Evolutionary conservation across 53 echinoderm and acorn worm species (phyloP).

Genomic region (Henricia sp.): DNA sequence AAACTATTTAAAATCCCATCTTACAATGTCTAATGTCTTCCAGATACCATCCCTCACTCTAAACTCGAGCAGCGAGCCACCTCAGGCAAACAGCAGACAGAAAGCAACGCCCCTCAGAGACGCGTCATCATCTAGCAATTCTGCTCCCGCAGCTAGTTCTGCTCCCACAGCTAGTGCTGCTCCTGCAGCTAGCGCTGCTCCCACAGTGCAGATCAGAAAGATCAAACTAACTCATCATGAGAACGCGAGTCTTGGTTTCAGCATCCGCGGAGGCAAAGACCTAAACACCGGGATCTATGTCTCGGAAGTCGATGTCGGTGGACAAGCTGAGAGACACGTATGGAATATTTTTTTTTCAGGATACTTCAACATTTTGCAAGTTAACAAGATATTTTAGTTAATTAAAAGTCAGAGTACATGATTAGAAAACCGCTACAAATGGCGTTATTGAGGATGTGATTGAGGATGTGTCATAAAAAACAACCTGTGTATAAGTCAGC

Average conservation of each 20-base stretch:
- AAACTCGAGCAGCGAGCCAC: constrained; percentile 62
- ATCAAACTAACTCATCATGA: constrained; percentile 74
- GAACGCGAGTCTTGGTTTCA: constrained; percentile 86
- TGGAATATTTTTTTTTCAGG: not conserved
- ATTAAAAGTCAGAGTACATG: no score
- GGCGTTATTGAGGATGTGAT: no score
- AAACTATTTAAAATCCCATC: no score
- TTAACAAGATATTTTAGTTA: no score
- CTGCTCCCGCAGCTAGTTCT: no score
- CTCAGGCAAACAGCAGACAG: constrained; percentile 41
- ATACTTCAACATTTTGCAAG: no score
- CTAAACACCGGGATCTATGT: constrained; percentile 92
- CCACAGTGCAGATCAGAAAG: constrained; percentile 65
- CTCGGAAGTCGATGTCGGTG: constrained; percentile 86
- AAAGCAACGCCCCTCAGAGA: constrained; percentile 30
- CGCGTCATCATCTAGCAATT: no score
- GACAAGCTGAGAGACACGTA: constrained; percentile 95
- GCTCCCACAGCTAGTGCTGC: no score
- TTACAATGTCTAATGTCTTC: not conserved
- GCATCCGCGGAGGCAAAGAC: constrained; percentile 93
- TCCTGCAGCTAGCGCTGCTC: no score
- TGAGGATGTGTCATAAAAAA: no score
- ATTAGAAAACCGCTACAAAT: no score
- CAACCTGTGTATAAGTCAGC: no score
- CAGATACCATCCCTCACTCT: constrained; percentile 55